Evolutionary conservation across 2,113 vertebrate genomes (phyloP).

Genomic region (Rhinopithecus roxellana): DNA sequence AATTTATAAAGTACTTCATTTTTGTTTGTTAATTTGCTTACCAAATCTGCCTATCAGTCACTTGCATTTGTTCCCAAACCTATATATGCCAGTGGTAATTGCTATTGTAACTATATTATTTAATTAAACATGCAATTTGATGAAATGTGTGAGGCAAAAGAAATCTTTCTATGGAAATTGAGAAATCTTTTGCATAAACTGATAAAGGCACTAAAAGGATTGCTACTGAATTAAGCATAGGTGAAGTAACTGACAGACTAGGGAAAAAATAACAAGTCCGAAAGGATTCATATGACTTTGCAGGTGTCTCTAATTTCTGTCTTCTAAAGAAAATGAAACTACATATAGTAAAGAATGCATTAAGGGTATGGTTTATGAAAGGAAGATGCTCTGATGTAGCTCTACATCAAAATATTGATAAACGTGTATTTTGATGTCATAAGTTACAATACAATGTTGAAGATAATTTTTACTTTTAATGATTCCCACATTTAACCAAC

Average conservation of each 20-base stretch:
- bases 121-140: constrained; percentile 36
- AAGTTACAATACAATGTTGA: constrained; percentile 29
- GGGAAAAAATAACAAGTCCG: neutral
- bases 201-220: neutral
- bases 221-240: constrained; percentile 9
- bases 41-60: neutral
- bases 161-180: constrained; percentile 34
- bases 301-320: neutral
- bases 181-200: constrained; percentile 37
- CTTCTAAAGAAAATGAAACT: constrained; percentile 13
- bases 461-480: constrained; percentile 38
- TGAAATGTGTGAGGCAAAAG: neutral
- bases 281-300: constrained; percentile 32
- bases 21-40: neutral
- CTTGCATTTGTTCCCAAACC: neutral
- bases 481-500: constrained; percentile 30
- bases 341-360: neutral
- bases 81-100: constrained; percentile 13
- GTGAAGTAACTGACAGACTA: constrained; percentile 4
- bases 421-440: neutral
- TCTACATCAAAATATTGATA: constrained; percentile 20
- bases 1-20: neutral
- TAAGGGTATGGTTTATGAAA: constrained; percentile 12
- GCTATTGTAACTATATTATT: constrained; percentile 11
- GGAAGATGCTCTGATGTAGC: neutral